Percentiles rank a stretch among this genome's conserved stretches.
These are phyloP conservation scores for Gambusia holbrooki DNA, from an alignment of 2,113 vertebrate species.

Conservation along the genomic window DNA sequence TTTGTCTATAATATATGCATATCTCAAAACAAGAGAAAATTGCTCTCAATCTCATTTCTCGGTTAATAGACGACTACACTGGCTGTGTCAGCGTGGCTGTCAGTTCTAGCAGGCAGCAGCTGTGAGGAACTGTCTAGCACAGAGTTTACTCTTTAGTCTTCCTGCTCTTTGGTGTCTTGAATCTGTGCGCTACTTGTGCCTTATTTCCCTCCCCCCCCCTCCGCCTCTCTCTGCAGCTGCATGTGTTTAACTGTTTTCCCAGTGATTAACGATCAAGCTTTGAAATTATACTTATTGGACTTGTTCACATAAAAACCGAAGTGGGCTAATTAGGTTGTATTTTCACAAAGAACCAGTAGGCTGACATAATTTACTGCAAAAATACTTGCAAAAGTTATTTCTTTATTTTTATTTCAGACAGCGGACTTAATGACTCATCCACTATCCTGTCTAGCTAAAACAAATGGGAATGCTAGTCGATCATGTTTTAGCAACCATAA, in stretches of 20 bases:
- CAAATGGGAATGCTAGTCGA: constrained; percentile 2
- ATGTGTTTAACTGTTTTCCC: constrained; percentile 23
- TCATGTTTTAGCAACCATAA: background rate
- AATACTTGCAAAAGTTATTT: background rate
- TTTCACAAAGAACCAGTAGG: constrained; percentile 14
- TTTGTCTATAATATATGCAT: constrained; percentile 19
- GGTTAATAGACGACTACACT: constrained; percentile 28
- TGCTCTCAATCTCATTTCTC: constrained; percentile 22
- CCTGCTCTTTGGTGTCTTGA: constrained; percentile 26
- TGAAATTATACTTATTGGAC: constrained; percentile 35
- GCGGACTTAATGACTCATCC: constrained; percentile 20
- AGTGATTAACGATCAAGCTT: constrained; percentile 38
- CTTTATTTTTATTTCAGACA: background rate
- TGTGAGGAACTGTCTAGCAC: constrained; percentile 28
- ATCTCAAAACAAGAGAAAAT: constrained; percentile 40
- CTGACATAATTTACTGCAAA: constrained; percentile 7
- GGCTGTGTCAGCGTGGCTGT: constrained; percentile 17
- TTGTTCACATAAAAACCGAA: constrained; percentile 41
- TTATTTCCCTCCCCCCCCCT: constrained; percentile 30
- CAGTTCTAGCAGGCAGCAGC: constrained; percentile 27
- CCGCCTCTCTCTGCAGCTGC: constrained; percentile 37
- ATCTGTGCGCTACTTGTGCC: constrained; percentile 40
- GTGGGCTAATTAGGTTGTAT: constrained; percentile 49
- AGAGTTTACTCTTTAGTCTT: constrained; percentile 27
- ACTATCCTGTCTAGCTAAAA: background rate